Evolutionary conservation across 2,113 vertebrate species (phyloP), one percentile per base, ranked within the genome.

Genomic region (Pitta sordida): DNA sequence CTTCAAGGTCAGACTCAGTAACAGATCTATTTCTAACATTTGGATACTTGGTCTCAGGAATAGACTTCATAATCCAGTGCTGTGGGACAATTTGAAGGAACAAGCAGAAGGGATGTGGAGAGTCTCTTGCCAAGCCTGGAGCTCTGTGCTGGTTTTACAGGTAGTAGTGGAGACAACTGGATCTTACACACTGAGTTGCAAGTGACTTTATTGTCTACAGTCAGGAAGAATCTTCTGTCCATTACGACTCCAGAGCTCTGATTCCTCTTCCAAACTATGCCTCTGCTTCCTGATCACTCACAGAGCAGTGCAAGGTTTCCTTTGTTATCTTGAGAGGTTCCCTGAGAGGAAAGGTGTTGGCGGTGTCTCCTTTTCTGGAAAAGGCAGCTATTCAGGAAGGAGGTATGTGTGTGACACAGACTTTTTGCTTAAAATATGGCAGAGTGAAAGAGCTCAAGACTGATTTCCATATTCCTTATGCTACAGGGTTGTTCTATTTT

Each of bases 401-500:
- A 89, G 69, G 15, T 58, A 84, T 55, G 37, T 37, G 26, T 75
- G n/a, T 29, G 92, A 67, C 77, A 87, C 87, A 56, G 71, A 17
- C n/a, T 63, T 91, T 86, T 79, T 21, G 81, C 70, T 87, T 60
- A 94, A 43, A 95, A 84, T 89, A 75, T 59, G 55, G 39, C 23
- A 30, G 32, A 85, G 56, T 37, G 59, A 62, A 93, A 84, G 83
- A 81, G 77, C 80, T 88, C 56, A 59, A 89, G 60, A 60, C 69
- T 82, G 60, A 84, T 94, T 92, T 95, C 89, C 81, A 87, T 91
- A 79, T 75, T 86, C 30, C n/a, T 65, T 48, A 0, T 86, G 60
- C 73, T 75, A 74, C 52, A 75, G 60, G 63, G 56, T 24, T 90
- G 30, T 83, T 94, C 91, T 92, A 82, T 95, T 77, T 92, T 94